A percentile compares a stretch with the other conserved stretches of the same genome.
phyloP scores from a whole-genome alignment of 2,888 invertebrate genomes.

The Hydraecia micacea region DNA sequence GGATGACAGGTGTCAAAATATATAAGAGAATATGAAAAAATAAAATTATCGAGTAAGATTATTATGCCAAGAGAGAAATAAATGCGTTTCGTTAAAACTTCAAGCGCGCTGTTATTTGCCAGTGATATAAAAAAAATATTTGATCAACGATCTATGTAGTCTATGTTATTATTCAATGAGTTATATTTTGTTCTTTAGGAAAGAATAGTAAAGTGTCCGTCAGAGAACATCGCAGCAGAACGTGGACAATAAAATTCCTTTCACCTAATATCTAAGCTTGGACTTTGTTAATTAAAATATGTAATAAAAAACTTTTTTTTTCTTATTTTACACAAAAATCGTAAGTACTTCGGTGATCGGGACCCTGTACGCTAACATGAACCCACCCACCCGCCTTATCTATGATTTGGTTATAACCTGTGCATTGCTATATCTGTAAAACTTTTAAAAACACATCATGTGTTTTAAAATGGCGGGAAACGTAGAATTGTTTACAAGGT shows the following conservation, averaged over 20 bases:
- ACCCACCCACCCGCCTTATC: conserved; percentile 44
- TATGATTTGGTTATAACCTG: conserved; percentile 51
- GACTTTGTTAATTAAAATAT: conserved; percentile 64
- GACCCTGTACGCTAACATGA: conserved; percentile 68
- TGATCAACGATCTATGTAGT: not conserved
- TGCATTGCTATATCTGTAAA: conserved; percentile 30
- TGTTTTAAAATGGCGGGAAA: conserved; percentile 10
- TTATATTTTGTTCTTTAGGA: not conserved
- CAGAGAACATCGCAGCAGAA: conserved; percentile 61
- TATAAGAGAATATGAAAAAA: not conserved
- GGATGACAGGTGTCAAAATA: too few species aligned
- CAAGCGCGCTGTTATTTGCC: not conserved
- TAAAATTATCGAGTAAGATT: not conserved
- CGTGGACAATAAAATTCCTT: conserved; percentile 53
- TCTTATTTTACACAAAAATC: conserved; percentile 60
- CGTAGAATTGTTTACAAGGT: too few species aligned
- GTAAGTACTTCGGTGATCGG: conserved; percentile 65
- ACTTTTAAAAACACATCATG: not conserved
- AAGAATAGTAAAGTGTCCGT: conserved; percentile 21
- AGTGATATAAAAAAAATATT: not conserved
- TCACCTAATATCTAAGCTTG: conserved; percentile 69
- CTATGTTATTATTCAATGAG: not conserved
- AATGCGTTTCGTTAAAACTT: not conserved
- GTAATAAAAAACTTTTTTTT: conserved; percentile 48
- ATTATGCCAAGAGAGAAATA: not conserved